Conservation (phyloP, 2,797 vertebrate species). For the Cossypha polioptera region DNA sequence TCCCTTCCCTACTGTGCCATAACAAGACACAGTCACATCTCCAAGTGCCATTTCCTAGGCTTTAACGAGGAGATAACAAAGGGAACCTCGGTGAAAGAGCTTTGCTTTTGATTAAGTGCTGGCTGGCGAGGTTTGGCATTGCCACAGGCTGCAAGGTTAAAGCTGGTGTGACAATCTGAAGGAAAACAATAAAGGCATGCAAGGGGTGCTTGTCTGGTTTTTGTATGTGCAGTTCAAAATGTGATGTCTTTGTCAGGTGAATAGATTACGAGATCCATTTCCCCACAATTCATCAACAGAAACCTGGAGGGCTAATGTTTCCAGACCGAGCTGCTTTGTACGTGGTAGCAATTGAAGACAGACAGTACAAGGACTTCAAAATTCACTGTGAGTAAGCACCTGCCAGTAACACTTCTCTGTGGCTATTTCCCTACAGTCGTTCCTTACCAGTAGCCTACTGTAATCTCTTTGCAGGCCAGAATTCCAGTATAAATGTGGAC, state of each 20-base stretch:
- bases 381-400: slow-evolving; percentile 90
- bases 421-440: neutral
- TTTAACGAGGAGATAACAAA: neutral
- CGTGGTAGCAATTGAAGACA: slow-evolving; percentile 96
- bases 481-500: neutral
- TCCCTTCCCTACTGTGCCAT: neutral
- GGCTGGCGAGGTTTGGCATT: neutral
- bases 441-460: neutral
- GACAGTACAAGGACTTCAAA: slow-evolving; percentile 99
- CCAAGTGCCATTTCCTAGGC: neutral
- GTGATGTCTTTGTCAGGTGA: slow-evolving; percentile 83
- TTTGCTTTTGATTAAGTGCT: slow-evolving; percentile 18
- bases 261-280: slow-evolving; percentile 84
- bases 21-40: neutral
- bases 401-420: neutral
- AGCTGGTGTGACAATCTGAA: slow-evolving; percentile 44
- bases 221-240: slow-evolving; percentile 80
- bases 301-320: slow-evolving; percentile 98
- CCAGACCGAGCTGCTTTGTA: slow-evolving; percentile 97
- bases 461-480: neutral
- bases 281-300: slow-evolving; percentile 89
- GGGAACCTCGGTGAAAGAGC: neutral
- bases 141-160: slow-evolving; percentile 20
- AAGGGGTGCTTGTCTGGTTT: slow-evolving; percentile 72
- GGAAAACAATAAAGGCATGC: slow-evolving; percentile 60